Percentiles rank a stretch among this genome's conserved stretches.
Evolutionary conservation across 92 coral and sea anemone genomes (phyloP).

Genomic region (Porites evermanni): DNA sequence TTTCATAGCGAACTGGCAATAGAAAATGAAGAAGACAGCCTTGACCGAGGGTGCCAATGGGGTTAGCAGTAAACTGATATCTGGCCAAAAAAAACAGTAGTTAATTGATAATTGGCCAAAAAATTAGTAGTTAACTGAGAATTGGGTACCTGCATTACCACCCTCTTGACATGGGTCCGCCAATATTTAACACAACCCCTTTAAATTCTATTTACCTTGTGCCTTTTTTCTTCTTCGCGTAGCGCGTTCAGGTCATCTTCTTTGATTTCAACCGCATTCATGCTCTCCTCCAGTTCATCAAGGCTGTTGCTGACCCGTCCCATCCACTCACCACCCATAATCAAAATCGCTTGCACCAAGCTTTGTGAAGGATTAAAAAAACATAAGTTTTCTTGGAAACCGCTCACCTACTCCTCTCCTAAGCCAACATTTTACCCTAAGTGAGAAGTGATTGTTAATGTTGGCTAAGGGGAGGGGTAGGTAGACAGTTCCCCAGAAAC

Average conservation of each 20-base stretch:
- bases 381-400: background rate
- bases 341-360: constrained; percentile 76
- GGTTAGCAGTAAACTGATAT: no score
- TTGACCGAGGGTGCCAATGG: no score
- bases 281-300: constrained; percentile 74
- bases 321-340: constrained; percentile 79
- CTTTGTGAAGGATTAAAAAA: constrained; percentile 21
- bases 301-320: constrained; percentile 78
- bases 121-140: no score
- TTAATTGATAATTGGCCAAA: no score
- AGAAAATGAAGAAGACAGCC: no score
- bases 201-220: constrained; percentile 53
- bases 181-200: background rate
- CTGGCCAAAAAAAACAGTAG: no score
- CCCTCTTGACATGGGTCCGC: no score
- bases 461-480: no score
- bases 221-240: constrained; percentile 62
- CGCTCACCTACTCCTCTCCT: background rate
- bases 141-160: no score
- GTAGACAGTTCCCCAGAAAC: no score
- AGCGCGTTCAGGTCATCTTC: constrained; percentile 52
- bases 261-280: constrained; percentile 64
- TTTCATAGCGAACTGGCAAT: no score
- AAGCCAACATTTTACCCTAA: background rate
- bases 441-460: no score